Conservation (phyloP, 2,888 invertebrate species). For the Ecdyonurus torrentis region DNA sequence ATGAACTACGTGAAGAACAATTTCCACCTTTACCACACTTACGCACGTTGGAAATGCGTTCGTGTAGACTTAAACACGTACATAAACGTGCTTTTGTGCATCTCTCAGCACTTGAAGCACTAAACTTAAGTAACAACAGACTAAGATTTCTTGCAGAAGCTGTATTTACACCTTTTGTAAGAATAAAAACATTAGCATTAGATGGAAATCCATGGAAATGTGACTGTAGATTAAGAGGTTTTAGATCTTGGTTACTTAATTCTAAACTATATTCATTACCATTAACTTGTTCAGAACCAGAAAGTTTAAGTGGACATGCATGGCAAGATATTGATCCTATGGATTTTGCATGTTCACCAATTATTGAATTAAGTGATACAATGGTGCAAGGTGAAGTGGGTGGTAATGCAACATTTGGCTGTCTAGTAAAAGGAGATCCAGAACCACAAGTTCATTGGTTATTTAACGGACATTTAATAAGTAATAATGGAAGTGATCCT, state of each 20-base stretch:
- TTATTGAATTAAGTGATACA: slow-evolving; percentile 33
- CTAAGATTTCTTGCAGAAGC: slow-evolving; percentile 49
- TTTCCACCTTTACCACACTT: slow-evolving; percentile 70
- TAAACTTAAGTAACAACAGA: slow-evolving; percentile 67
- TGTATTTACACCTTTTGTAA: slow-evolving; percentile 51
- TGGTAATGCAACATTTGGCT: slow-evolving; percentile 64
- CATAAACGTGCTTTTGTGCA: slow-evolving; percentile 62
- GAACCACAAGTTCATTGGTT: slow-evolving; percentile 70
- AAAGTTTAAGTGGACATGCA: slow-evolving; percentile 44
- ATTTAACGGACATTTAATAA: slow-evolving; percentile 36
- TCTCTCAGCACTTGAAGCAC: slow-evolving; percentile 46
- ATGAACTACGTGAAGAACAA: slow-evolving; percentile 51
- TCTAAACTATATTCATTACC: slow-evolving; percentile 61
- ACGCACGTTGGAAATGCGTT: slow-evolving; percentile 60
- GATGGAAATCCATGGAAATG: slow-evolving; percentile 84
- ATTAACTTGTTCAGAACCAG: slow-evolving; percentile 52
- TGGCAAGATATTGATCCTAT: slow-evolving; percentile 62
- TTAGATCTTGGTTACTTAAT: slow-evolving; percentile 67
- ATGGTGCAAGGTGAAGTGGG: slow-evolving; percentile 58
- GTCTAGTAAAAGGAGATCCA: slow-evolving; percentile 67
- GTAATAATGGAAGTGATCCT: slow-evolving; percentile 16
- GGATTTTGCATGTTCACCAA: slow-evolving; percentile 70
- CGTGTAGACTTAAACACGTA: slow-evolving; percentile 58
- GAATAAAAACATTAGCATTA: slow-evolving; percentile 61
- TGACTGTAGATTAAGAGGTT: slow-evolving; percentile 69